Base-by-base conservation (phyloP, 1,140 invertebrate species). In the Arctopsyche grandis region DNA sequence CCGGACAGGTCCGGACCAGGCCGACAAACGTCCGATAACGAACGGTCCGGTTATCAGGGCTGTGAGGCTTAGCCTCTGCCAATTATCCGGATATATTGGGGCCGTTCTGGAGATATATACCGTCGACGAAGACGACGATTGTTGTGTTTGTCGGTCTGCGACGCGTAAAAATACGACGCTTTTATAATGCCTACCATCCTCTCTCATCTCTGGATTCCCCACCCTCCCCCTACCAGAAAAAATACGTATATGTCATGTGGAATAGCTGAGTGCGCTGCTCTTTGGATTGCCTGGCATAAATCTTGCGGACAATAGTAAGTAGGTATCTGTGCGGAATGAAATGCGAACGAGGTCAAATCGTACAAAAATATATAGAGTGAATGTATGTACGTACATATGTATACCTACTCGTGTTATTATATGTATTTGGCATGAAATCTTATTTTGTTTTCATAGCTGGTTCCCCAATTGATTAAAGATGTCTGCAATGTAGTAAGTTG, bases 1-100 rank as follows among this genome's bases (percentile, higher is more conserved):
- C n/a, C n/a, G n/a, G n/a, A n/a, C n/a, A n/a, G n/a, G n/a, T n/a
- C n/a, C n/a, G n/a, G n/a, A n/a, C 14, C 44, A 76, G n/a, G 29
- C 66, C 52, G 48, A 48, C 71, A n/a, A n/a, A n/a, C 63, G 52
- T 63, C 69, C 75, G 73, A 78, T 81, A 81, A 78, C 70, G 63
- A 63, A 26, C 7, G 26, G 44, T 75, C 58, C 58, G 66, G 76
- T 81, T 81, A 81, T 81, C 79, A 77, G 75, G 66, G 43, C 79
- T 46, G 74, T 70, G 60, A 78, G 79, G 76, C 73, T 79, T 71
- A 81, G 77, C 74, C 77, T 52, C 70, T 73, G 74, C 71, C 80
- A 81, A 81, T 81, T 81, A 81, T 81, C 77, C 26, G 77, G 77
- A 81, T 81, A 73, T 81, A 81, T 79, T 56, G 73, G 1, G 22